Percentiles rank a stretch among this genome's conserved stretches.
These are phyloP conservation scores for Rhynchonycteris naso DNA, from an alignment of 2,797 vertebrate genomes.

Conservation along the genomic window DNA sequence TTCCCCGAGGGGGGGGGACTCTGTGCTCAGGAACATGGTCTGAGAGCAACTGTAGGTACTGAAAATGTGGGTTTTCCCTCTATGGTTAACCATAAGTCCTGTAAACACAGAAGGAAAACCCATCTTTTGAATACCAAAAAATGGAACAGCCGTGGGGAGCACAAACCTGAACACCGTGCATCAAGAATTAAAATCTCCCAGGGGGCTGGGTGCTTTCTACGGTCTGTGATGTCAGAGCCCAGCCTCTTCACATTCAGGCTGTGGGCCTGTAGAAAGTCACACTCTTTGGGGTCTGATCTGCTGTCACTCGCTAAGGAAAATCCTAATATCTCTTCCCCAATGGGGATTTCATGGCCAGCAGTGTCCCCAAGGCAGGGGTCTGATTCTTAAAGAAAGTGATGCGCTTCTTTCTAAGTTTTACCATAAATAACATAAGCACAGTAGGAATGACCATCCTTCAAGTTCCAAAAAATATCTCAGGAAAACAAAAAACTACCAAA, in stretches of 20 bases:
- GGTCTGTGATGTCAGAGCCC: accelerated
- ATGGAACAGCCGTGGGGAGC: neutral
- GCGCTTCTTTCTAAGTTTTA: neutral
- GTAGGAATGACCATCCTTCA: neutral
- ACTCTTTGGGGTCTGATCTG: accelerated
- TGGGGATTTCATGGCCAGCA: neutral
- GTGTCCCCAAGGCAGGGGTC: neutral
- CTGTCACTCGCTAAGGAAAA: no score
- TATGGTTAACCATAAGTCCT: neutral
- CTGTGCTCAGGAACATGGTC: neutral
- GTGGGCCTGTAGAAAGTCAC: accelerated
- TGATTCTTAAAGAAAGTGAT: neutral
- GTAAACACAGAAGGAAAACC: conserved; percentile 9
- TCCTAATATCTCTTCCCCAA: neutral
- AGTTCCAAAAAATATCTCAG: neutral
- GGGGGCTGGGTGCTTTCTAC: accelerated
- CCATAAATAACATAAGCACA: neutral
- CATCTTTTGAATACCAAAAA: neutral
- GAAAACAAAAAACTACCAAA: neutral
- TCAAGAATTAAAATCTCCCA: accelerated
- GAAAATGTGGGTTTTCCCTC: conserved; percentile 38
- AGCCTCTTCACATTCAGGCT: accelerated
- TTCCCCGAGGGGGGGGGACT: neutral
- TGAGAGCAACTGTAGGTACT: neutral
- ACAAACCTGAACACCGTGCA: accelerated